These are phyloP conservation scores for Philereme vetulata DNA, from an alignment of 2,888 invertebrate species.

Conservation along the genomic window DNA sequence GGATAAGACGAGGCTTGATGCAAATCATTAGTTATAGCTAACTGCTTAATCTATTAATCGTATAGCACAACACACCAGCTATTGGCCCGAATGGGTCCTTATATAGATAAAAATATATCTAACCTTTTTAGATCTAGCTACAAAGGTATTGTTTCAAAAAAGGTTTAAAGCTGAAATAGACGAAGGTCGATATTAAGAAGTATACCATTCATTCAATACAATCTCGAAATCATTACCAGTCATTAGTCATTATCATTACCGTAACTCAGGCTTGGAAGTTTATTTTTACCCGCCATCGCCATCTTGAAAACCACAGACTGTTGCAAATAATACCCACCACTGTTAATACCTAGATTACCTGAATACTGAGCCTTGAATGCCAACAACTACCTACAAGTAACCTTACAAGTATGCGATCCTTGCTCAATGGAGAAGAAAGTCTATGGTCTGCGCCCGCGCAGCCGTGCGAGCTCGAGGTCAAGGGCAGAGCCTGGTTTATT, in stretches of 20 bases:
- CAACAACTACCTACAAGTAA: constrained; percentile 27
- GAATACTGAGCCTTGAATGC: constrained; percentile 10
- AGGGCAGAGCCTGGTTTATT: constrained; percentile 37
- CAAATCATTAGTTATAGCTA: too few species aligned
- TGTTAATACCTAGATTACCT: constrained; percentile 1
- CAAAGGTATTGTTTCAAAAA: too few species aligned
- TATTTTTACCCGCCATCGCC: background rate
- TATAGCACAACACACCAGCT: too few species aligned
- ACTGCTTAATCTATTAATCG: too few species aligned
- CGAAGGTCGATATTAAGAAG: too few species aligned
- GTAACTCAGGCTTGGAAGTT: background rate
- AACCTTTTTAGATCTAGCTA: too few species aligned
- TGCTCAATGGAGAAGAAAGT: constrained; percentile 50
- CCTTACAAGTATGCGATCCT: constrained; percentile 25
- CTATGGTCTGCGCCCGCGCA: constrained; percentile 39
- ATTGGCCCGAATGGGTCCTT: too few species aligned
- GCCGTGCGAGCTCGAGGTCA: constrained; percentile 41
- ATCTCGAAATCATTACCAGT: too few species aligned
- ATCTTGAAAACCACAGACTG: constrained; percentile 10
- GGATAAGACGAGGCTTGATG: background rate
- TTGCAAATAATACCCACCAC: background rate
- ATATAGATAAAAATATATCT: too few species aligned
- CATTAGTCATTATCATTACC: too few species aligned
- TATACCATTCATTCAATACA: too few species aligned
- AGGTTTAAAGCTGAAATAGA: too few species aligned